Evolutionary conservation across 2,888 invertebrate genomes (phyloP), one percentile per base, ranked within the genome.

Genomic region (Autographa gamma): DNA sequence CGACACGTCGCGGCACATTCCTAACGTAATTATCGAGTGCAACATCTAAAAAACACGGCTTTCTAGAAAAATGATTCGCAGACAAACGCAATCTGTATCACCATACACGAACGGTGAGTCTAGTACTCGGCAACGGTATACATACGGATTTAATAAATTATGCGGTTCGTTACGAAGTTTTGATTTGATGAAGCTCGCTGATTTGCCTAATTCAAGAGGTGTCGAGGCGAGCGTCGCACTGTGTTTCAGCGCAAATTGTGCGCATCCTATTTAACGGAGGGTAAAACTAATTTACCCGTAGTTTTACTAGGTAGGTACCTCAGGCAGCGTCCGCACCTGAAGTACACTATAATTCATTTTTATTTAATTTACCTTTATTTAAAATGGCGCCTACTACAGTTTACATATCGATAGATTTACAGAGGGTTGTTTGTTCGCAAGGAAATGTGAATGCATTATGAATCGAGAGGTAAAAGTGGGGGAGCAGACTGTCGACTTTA

Each of bases 111-210:
- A 38, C 58, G 63, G 34, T 61, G 69, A 48, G 60, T 74, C 58
- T 76, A 71, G 76, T 69, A 76, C 74, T 66, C 68, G 65, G 63
- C 31, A 59, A 74, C 70, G 65, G 73, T 74, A 77, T 70, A 70
- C 77, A 72, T 62, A 68, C 72, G 59, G 77, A 74, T 68, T 88
- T 81, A 86, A 88, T 88, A 85, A 86, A 65, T 81, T 79, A 86
- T 80, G 74, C 76, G 73, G 79, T 83, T 87, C 79, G 85, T 87
- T 83, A 85, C 67, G 74, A 84, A 87, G 85, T 87, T 88, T 77
- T 81, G 83, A 86, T 84, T 86, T 86, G 77, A 84, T 85, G 77
- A 82, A 81, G 81, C 86, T 80, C 75, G 66, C 74, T 80, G 77
- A 82, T 82, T 77, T 82, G 74, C 75, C 71, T 79, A 79, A 80